Percentiles rank a stretch among this genome's conserved stretches.
Conservation (phyloP, 2,888 invertebrate species). For the Saturnia japonica region DNA sequence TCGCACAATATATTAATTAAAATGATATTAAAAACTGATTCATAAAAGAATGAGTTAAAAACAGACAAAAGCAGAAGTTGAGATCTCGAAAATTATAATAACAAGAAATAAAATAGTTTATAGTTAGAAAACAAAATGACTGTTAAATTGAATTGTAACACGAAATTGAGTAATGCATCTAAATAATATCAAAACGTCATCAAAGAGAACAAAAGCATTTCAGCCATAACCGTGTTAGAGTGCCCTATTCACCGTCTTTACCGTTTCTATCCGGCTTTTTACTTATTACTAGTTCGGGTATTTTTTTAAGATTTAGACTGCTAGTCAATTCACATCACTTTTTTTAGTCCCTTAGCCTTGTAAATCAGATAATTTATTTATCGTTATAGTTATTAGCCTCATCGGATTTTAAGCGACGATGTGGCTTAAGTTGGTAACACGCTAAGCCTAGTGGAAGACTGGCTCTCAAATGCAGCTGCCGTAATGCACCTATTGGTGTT, state of each 20-base stretch:
- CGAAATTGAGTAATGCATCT: constrained; percentile 47
- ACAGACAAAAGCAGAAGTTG: not conserved
- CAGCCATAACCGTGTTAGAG: constrained; percentile 29
- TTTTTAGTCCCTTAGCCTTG: no score
- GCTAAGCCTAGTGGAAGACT: no score
- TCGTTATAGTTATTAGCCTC: no score
- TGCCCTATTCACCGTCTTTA: not conserved
- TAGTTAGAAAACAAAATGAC: constrained; percentile 39
- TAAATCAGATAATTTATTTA: no score
- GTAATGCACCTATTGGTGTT: no score
- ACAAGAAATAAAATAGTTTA: constrained; percentile 7
- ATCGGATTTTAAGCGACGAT: no score
- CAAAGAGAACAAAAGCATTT: constrained; percentile 48
- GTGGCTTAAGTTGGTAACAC: no score
- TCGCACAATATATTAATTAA: not conserved
- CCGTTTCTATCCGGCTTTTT: not conserved
- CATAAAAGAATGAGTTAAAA: not conserved
- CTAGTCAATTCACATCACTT: no score
- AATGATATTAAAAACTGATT: not conserved
- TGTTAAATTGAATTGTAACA: constrained; percentile 48
- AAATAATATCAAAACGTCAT: constrained; percentile 51
- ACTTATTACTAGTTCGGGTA: not conserved
- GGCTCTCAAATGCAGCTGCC: no score
- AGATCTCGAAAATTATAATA: not conserved
- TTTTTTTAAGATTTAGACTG: not conserved